phyloP scores from a whole-genome alignment of 1,140 invertebrate species.

The Musca domestica region DNA sequence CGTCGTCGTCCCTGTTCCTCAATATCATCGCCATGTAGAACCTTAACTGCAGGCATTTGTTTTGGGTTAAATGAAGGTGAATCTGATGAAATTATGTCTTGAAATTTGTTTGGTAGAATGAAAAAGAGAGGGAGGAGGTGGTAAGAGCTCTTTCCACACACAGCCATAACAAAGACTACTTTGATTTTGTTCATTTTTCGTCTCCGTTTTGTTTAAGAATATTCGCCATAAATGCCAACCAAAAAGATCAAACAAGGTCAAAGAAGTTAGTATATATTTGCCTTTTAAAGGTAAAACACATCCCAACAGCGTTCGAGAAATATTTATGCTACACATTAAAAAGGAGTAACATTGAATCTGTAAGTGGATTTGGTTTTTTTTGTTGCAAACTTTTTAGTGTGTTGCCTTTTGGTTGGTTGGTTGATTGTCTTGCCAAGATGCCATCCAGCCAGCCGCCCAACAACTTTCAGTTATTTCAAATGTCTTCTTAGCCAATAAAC shows the following conservation, averaged over 20 bases:
- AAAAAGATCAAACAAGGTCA: constrained; percentile 15
- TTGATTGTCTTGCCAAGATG: not conserved
- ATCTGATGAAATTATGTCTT: constrained; percentile 27
- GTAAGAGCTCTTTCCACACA: too few relatives aligned
- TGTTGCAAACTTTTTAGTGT: not conserved
- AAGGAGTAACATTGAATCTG: not conserved
- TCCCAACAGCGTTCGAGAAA: not conserved
- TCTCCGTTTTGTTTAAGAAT: not conserved
- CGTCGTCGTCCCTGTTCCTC: too few relatives aligned
- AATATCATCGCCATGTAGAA: too few relatives aligned
- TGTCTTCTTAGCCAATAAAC: too few relatives aligned
- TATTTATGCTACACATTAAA: constrained; percentile 11
- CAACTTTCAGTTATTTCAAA: constrained; percentile 19
- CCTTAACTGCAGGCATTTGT: too few relatives aligned
- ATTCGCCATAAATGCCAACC: not conserved
- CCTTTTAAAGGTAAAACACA: not conserved
- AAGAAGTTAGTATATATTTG: too few relatives aligned
- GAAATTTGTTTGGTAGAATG: constrained; percentile 20
- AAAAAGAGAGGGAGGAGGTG: too few relatives aligned
- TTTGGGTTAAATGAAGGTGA: constrained; percentile 24
- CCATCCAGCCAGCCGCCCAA: too few relatives aligned
- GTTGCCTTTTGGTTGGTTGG: not conserved
- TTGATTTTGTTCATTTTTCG: not conserved
- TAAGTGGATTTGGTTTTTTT: not conserved
- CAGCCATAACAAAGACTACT: too few relatives aligned